Conservation (phyloP, 2,888 invertebrate genomes). For the Ryuthela nishihirai region DNA sequence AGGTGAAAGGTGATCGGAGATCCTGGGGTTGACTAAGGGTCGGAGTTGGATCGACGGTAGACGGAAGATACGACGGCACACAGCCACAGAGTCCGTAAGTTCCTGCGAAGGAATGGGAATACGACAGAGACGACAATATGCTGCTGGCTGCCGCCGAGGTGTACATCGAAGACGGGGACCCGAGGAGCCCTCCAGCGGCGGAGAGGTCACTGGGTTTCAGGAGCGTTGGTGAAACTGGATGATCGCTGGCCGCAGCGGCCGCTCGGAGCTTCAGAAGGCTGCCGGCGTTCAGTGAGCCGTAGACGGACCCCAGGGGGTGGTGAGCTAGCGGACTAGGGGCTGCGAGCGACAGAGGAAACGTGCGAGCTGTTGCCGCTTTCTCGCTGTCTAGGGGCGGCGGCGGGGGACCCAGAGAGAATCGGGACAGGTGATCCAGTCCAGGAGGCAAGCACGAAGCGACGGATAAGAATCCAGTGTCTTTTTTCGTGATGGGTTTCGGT, state of each 20-base stretch:
- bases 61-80: constrained; percentile 18
- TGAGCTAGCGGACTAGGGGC: not conserved
- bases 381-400: constrained; percentile 31
- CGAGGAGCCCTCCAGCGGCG: no score
- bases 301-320: not conserved
- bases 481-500: constrained; percentile 57
- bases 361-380: constrained; percentile 37
- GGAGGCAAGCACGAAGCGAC: constrained; percentile 3
- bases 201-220: no score
- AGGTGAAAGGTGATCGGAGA: constrained; percentile 48
- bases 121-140: constrained; percentile 6
- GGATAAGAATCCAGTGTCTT: constrained; percentile 6
- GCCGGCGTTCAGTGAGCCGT: not conserved
- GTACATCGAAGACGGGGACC: no score
- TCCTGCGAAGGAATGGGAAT: constrained; percentile 10
- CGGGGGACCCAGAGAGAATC: not conserved
- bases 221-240: no score
- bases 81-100: constrained; percentile 16
- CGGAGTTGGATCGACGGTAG: no score
- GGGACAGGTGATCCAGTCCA: not conserved
- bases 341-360: constrained; percentile 20
- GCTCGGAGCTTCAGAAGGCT: not conserved
- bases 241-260: not conserved
- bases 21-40: constrained; percentile 38
- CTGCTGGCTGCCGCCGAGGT: constrained; percentile 1